A percentile compares a stretch with the other conserved stretches of the same genome.
These are phyloP conservation scores for Sciurus vulgaris DNA, from an alignment of 2,797 vertebrate genomes.

Conservation along the genomic window DNA sequence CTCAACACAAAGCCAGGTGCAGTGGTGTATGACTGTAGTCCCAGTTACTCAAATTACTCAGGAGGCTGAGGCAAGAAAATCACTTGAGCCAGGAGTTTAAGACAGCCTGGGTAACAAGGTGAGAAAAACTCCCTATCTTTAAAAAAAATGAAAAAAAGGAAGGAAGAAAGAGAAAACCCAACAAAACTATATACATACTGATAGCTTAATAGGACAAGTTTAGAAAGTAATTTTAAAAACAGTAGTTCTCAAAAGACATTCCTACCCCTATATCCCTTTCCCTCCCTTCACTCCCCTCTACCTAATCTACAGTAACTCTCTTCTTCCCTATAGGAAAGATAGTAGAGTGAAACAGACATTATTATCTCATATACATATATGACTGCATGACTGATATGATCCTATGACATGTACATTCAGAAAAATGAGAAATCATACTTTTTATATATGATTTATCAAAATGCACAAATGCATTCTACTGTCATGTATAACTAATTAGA, in stretches of 20 bases:
- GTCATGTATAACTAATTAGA: too few relatives aligned
- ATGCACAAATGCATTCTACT: too few relatives aligned
- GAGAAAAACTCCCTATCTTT: neutral
- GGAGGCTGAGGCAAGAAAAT: neutral
- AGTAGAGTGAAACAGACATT: too few relatives aligned
- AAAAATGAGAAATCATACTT: too few relatives aligned
- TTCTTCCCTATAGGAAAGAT: too few relatives aligned
- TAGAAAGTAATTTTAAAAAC: conserved; percentile 61
- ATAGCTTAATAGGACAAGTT: conserved; percentile 58
- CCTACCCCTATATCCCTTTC: neutral
- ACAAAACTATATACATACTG: neutral
- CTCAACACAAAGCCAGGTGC: neutral
- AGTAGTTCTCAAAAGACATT: conserved; percentile 27
- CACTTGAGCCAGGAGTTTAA: neutral
- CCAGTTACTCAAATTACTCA: neutral
- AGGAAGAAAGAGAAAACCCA: neutral
- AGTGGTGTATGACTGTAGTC: neutral
- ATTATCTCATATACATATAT: too few relatives aligned
- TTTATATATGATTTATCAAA: too few relatives aligned
- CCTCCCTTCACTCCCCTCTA: too few relatives aligned
- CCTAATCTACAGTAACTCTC: too few relatives aligned
- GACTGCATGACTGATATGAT: too few relatives aligned
- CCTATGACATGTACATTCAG: too few relatives aligned
- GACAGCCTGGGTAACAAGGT: neutral
- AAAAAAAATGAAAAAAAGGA: neutral